Percentiles rank a stretch among this genome's conserved stretches.
These are phyloP conservation scores for Agonopterix subpropinquella DNA, from an alignment of 2,888 invertebrate genomes.

Conservation along the genomic window DNA sequence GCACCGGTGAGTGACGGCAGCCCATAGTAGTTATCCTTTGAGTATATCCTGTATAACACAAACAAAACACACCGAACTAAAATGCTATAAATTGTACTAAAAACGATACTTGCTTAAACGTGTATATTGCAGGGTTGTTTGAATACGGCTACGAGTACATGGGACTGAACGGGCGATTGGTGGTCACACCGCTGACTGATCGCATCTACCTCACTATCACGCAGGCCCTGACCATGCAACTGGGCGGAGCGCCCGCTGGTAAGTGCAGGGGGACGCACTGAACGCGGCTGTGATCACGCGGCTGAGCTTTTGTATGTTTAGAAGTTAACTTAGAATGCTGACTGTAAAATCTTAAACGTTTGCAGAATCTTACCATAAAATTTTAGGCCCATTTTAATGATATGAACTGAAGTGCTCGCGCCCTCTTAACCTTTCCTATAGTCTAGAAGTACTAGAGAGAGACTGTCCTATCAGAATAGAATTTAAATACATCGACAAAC, in stretches of 20 bases:
- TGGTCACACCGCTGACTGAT: constrained; percentile 94
- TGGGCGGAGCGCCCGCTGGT: constrained; percentile 94
- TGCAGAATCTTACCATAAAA: no score
- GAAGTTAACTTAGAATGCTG: constrained; percentile 64
- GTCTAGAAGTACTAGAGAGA: no score
- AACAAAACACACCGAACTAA: no score
- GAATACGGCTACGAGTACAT: constrained; percentile 97
- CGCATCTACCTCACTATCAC: constrained; percentile 95
- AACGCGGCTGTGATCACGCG: constrained; percentile 97
- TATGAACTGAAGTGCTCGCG: no score
- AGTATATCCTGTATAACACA: no score
- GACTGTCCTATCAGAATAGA: no score
- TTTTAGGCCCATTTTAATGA: no score
- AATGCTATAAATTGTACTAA: no score
- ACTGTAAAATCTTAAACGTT: no score
- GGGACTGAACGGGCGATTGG: constrained; percentile 93
- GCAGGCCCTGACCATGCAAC: constrained; percentile 92
- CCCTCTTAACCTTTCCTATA: background rate
- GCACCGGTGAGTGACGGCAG: constrained; percentile 71
- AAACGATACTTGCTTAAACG: no score
- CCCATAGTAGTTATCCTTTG: background rate
- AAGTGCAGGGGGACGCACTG: constrained; percentile 40
- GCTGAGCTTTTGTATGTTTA: constrained; percentile 92
- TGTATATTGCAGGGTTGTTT: constrained; percentile 77
- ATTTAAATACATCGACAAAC: no score